A percentile compares a stretch with the other conserved stretches of the same genome.
phyloP scores from a whole-genome alignment of 2,113 vertebrate genomes.

The Pleuronectes platessa region DNA sequence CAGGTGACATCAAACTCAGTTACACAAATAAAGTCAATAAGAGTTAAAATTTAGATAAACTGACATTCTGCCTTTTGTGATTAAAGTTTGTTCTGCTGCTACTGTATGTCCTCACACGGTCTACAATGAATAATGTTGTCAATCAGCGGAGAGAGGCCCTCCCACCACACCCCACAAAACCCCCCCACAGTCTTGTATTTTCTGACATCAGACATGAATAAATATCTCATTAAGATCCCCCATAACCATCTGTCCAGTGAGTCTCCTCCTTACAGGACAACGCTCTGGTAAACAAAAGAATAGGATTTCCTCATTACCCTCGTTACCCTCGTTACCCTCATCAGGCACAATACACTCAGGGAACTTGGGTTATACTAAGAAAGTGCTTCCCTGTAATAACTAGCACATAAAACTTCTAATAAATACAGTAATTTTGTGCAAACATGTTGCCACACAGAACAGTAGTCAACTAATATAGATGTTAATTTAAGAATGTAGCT shows the following conservation, averaged over 20 bases:
- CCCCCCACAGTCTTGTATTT: slow-evolving; percentile 40
- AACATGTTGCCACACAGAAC: too few species aligned
- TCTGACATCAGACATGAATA: slow-evolving; percentile 76
- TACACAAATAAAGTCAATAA: not conserved
- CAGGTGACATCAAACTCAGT: not conserved
- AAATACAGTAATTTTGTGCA: too few species aligned
- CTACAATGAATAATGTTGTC: slow-evolving; percentile 27
- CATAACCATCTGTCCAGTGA: slow-evolving; percentile 76
- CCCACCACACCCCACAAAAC: not conserved
- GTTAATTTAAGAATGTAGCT: not conserved
- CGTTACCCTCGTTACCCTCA: slow-evolving; percentile 50
- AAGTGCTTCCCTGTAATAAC: not conserved
- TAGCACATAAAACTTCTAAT: not conserved
- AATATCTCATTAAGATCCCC: slow-evolving; percentile 74
- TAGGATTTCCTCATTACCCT: slow-evolving; percentile 59
- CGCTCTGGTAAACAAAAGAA: slow-evolving; percentile 66
- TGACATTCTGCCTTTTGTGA: not conserved
- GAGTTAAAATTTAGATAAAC: not conserved
- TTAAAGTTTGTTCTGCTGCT: not conserved
- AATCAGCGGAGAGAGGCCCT: slow-evolving; percentile 4
- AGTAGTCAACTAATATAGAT: not conserved
- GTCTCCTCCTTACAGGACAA: slow-evolving; percentile 52
- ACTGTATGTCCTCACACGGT: slow-evolving; percentile 7
- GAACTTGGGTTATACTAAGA: not conserved
- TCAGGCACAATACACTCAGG: slow-evolving; percentile 35